phyloP scores from a whole-genome alignment of 2,797 vertebrate genomes.

The Aphelocoma californica region DNA sequence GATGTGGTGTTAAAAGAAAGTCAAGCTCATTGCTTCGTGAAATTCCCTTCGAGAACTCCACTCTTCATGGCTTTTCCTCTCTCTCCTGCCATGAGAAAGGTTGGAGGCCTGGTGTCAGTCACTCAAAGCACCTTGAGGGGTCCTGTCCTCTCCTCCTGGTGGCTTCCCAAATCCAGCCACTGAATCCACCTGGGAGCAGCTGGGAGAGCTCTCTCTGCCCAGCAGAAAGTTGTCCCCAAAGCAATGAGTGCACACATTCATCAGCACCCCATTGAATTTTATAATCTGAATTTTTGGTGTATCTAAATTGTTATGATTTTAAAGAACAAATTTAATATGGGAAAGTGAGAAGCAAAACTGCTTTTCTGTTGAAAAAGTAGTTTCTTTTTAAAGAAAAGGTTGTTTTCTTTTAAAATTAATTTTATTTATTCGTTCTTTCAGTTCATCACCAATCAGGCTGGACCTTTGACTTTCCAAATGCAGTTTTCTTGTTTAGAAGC shows the following conservation, averaged over 20 bases:
- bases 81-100: neutral
- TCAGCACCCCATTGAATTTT: no score
- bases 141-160: neutral
- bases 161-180: neutral
- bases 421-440: neutral
- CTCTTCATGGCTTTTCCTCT: neutral
- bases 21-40: neutral
- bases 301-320: neutral
- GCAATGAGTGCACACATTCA: rapidly evolving
- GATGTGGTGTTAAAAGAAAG: neutral
- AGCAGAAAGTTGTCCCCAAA: neutral
- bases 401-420: neutral
- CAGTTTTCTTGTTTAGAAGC: neutral
- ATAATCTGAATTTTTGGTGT: neutral
- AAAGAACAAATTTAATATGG: neutral
- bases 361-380: neutral
- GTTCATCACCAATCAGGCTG: neutral
- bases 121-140: rapidly evolving
- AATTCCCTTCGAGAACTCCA: neutral
- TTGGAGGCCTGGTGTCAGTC: neutral
- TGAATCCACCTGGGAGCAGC: neutral
- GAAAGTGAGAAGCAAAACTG: neutral
- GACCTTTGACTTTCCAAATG: neutral
- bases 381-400: neutral
- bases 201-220: neutral